These are phyloP conservation scores for Drosophila nr. perissopoda DNA, from an alignment of 2,888 invertebrate species.

Conservation along the genomic window DNA sequence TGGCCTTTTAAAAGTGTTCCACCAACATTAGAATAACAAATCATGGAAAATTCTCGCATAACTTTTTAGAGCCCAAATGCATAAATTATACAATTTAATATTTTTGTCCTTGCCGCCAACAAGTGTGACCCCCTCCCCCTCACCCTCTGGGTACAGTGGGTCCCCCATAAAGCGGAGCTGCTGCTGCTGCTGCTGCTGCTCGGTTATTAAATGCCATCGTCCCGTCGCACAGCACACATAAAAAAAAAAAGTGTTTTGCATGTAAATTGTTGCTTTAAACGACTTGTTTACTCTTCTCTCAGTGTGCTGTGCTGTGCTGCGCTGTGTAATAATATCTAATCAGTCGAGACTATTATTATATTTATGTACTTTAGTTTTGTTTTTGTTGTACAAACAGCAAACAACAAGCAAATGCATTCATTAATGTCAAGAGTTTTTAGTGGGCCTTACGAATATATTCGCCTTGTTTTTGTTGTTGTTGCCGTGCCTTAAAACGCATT, in stretches of 20 bases:
- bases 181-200: neutral
- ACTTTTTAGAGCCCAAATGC: neutral
- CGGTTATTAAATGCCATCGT: constrained; percentile 19
- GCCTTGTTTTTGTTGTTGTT: constrained; percentile 16
- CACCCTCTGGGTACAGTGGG: neutral
- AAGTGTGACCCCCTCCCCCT: neutral
- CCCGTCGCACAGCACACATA: constrained; percentile 2
- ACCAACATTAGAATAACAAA: neutral
- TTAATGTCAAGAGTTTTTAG: constrained; percentile 60
- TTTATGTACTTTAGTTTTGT: constrained; percentile 15
- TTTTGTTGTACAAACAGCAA: constrained; percentile 17
- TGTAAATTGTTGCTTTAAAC: constrained; percentile 32
- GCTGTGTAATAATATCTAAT: constrained; percentile 49
- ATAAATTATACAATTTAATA: neutral
- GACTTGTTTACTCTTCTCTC: constrained; percentile 44
- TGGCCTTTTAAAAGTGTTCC: neutral
- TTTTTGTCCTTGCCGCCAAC: constrained; percentile 1
- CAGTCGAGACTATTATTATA: constrained; percentile 41
- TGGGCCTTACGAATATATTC: constrained; percentile 41
- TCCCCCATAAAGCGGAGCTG: neutral
- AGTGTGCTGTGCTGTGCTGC: neutral
- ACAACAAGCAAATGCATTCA: constrained; percentile 55
- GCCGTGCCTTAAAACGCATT: constrained; percentile 36
- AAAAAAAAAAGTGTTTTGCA: constrained; percentile 29
- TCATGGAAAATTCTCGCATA: neutral